A percentile compares a stretch with the other conserved stretches of the same genome.
phyloP scores from a whole-genome alignment of 2,888 invertebrate genomes.

The Caradrina clavipalpis region DNA sequence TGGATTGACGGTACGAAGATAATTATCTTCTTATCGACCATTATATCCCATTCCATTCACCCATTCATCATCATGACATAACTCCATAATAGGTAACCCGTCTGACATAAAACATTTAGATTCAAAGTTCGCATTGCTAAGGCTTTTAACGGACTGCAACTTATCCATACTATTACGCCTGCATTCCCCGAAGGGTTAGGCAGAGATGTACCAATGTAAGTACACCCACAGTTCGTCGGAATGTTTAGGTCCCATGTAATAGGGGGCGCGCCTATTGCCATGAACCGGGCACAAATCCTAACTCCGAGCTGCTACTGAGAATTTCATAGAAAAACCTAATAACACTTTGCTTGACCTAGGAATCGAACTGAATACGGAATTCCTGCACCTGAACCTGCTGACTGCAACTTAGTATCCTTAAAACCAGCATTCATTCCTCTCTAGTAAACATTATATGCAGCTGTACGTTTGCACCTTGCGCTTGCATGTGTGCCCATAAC shows the following conservation, averaged over 20 bases:
- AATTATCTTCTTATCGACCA: background rate
- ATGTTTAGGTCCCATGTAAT: too few relatives aligned
- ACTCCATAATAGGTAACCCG: slow-evolving; percentile 25
- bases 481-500: slow-evolving; percentile 49
- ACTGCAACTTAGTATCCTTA: slow-evolving; percentile 55
- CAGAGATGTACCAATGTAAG: too few relatives aligned
- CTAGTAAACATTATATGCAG: slow-evolving; percentile 57
- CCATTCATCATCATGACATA: slow-evolving; percentile 28
- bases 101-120: slow-evolving; percentile 42
- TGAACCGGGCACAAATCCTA: too few relatives aligned
- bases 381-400: too few relatives aligned
- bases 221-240: too few relatives aligned
- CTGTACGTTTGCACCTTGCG: slow-evolving; percentile 60
- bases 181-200: too few relatives aligned
- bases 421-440: slow-evolving; percentile 47
- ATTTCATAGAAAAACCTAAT: too few relatives aligned
- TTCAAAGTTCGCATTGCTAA: slow-evolving; percentile 44
- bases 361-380: too few relatives aligned
- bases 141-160: slow-evolving; percentile 41
- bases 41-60: background rate
- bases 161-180: too few relatives aligned
- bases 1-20: background rate
- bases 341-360: too few relatives aligned
- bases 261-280: too few relatives aligned
- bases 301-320: too few relatives aligned